phyloP scores from a whole-genome alignment of 2,113 vertebrate species.

The Bagarius yarrelli region DNA sequence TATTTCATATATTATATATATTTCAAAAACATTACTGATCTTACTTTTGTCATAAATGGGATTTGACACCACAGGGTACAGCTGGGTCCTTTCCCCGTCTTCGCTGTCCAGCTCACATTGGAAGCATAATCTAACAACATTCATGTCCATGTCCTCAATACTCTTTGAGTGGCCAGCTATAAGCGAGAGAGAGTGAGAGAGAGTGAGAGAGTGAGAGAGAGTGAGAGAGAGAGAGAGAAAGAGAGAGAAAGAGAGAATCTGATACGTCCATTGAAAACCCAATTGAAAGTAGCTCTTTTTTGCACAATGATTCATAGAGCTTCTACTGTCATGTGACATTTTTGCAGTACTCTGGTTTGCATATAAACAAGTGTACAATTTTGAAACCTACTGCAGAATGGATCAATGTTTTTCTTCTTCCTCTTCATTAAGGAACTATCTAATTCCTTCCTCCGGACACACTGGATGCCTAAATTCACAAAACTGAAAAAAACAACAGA shows the following conservation, averaged over 20 bases:
- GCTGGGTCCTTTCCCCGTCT: slow-evolving; percentile 65
- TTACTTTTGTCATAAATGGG: slow-evolving; percentile 93
- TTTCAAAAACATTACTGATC: slow-evolving; percentile 39
- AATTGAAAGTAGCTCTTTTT: background rate
- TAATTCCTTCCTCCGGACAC: slow-evolving; percentile 87
- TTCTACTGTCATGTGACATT: background rate
- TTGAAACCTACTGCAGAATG: slow-evolving; percentile 80
- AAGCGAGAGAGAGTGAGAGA: background rate
- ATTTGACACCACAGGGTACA: slow-evolving; percentile 83
- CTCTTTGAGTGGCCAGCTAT: slow-evolving; percentile 85
- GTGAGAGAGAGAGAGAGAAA: background rate
- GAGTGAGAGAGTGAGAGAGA: slow-evolving; percentile 4
- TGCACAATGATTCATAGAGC: background rate
- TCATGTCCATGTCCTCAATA: slow-evolving; percentile 95
- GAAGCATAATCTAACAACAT: slow-evolving; percentile 90
- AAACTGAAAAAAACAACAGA: slow-evolving; percentile 73
- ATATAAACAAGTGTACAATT: background rate
- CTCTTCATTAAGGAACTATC: slow-evolving; percentile 82
- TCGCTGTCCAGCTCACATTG: slow-evolving; percentile 80
- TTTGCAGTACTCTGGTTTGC: background rate
- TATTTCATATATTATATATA: background rate
- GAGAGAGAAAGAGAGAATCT: background rate
- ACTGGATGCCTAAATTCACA: slow-evolving; percentile 90
- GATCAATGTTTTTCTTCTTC: slow-evolving; percentile 83
- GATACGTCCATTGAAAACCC: background rate